phyloP scores from a whole-genome alignment of 2,797 vertebrate species.

The Xenentodon cancila region DNA sequence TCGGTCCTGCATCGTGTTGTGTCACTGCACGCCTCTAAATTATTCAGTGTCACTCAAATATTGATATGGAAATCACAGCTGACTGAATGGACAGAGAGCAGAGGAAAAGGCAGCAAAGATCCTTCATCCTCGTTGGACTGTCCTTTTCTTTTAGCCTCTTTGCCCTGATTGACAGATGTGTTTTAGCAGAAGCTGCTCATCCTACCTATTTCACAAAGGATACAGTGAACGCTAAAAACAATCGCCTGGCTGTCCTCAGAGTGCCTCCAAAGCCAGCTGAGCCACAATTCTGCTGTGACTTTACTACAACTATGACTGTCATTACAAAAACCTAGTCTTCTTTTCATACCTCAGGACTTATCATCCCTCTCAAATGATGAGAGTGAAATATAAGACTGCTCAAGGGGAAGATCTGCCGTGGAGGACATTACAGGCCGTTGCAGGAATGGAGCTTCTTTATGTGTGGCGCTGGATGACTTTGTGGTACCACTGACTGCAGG shows the following conservation, averaged over 20 bases:
- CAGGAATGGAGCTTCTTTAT: too few relatives aligned
- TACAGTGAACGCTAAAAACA: constrained; percentile 23
- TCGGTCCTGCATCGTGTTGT: constrained; percentile 80
- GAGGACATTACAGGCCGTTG: too few relatives aligned
- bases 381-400: too few relatives aligned
- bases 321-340: constrained; percentile 48
- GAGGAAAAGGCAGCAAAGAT: constrained; percentile 57
- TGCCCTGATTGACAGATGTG: constrained; percentile 64
- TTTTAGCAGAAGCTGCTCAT: constrained; percentile 62
- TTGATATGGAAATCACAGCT: constrained; percentile 88
- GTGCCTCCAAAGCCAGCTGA: constrained; percentile 14
- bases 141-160: constrained; percentile 53
- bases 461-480: too few relatives aligned
- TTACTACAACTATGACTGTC: constrained; percentile 45
- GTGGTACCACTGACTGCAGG: too few relatives aligned
- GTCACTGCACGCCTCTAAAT: constrained; percentile 82
- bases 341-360: constrained; percentile 39
- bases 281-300: constrained; percentile 23
- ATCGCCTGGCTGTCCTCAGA: neutral
- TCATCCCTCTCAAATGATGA: too few relatives aligned
- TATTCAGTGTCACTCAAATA: constrained; percentile 88
- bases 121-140: constrained; percentile 41
- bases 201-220: constrained; percentile 56
- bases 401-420: too few relatives aligned
- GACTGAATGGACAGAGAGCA: constrained; percentile 77